Base-by-base conservation (phyloP, 2,888 invertebrate genomes). In the Trichopria drosophilae region DNA sequence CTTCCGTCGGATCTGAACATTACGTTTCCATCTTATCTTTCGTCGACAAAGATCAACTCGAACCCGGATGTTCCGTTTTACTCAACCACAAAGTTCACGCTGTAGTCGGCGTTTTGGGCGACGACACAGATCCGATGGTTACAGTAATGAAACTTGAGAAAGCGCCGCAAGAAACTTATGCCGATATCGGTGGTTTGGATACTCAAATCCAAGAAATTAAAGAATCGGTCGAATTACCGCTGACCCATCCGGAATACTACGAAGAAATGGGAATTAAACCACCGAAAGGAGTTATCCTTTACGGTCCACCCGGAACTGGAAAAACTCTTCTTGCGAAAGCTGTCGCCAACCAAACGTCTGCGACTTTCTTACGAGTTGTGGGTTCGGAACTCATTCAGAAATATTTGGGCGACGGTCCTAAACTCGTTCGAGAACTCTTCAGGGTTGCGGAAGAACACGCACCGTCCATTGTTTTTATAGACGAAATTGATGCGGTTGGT, bases 211-310 rank as follows among this genome's bases (percentile, higher is more conserved):
- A 94, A 75, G 92, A 95, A 78, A 95, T 95, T 53, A 95, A 95
- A 77, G 99, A 99, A 79, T 96, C 97, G 34, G 99, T 99, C 6
- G 99, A 99, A 75, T 78, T 99, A 55, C 99, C 99, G 0, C 78
- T 99, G 13, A 99, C 99, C 10, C 99, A 99, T 80, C 99, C 99
- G 1, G 99, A 99, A 76, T 98, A 98, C 77, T 99, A 99, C 74
- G 98, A 99, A 77, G 99, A 99, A 79, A 99, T 99, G 98, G 99
- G 99, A 37, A 99, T 99, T 64, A 95, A 96, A 72, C 98, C 99
- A 10, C 99, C 99, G 0, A 99, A 99, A 75, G 99, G 99, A 61
- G 98, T 99, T 1, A 99, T 99, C 69, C 80, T 99, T 26, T 99
- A 99, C 77, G 99, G 98, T 0, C 90, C 91, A 13, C 99, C 99